A percentile compares a stretch with the other conserved stretches of the same genome.
Conservation (phyloP, 1,140 invertebrate species). For the Listronotus oregonensis region DNA sequence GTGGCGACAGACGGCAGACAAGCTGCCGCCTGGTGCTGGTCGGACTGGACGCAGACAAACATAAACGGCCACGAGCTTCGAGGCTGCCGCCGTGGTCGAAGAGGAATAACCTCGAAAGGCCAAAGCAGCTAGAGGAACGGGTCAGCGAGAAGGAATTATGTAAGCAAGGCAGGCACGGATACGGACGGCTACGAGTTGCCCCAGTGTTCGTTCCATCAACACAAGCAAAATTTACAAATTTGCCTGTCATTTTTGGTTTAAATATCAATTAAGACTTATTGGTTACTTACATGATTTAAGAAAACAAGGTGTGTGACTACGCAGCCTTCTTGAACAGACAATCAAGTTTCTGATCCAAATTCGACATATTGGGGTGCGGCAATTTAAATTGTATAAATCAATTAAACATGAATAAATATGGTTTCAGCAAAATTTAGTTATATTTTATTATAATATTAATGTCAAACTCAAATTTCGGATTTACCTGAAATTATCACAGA, state of each 20-base stretch:
- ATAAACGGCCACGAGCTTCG: slow-evolving; percentile 20
- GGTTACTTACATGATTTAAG: too few species aligned
- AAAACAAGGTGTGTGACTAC: too few species aligned
- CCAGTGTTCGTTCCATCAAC: slow-evolving; percentile 8
- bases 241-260: background rate
- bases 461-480: too few species aligned
- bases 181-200: slow-evolving; percentile 10
- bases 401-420: too few species aligned
- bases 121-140: slow-evolving; percentile 22
- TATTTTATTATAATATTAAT: too few species aligned
- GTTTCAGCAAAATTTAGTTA: too few species aligned
- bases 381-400: too few species aligned
- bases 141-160: slow-evolving; percentile 30
- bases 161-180: slow-evolving; percentile 18
- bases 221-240: slow-evolving; percentile 17
- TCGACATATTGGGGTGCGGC: too few species aligned
- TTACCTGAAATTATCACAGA: too few species aligned
- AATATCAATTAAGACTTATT: too few species aligned
- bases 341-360: too few species aligned
- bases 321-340: too few species aligned
- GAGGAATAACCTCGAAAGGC: slow-evolving; percentile 37
- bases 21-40: slow-evolving; percentile 21
- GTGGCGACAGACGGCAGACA: slow-evolving; percentile 30
- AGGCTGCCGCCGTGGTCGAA: slow-evolving; percentile 9
- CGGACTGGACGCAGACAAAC: slow-evolving; percentile 7